Evolutionary conservation across 2,888 invertebrate species (phyloP).

Genomic region (Oligia strigilis): DNA sequence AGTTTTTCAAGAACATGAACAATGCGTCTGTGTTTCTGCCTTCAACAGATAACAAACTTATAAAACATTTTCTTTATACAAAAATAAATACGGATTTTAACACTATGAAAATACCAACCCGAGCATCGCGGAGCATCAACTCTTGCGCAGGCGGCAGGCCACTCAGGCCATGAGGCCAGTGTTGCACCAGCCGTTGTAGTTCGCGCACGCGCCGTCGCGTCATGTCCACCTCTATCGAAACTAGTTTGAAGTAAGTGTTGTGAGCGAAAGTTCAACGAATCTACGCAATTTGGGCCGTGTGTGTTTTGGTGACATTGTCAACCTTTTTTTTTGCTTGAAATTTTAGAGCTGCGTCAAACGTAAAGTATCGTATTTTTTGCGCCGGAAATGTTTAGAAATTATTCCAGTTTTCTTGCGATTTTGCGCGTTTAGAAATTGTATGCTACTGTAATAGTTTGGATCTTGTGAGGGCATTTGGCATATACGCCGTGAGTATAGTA

Average conservation of each 20-base stretch:
- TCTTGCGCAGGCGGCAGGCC: conserved; percentile 58
- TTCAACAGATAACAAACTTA: not conserved
- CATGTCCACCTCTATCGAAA: conserved; percentile 86
- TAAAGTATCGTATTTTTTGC: conserved; percentile 36
- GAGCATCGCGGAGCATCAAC: conserved; percentile 52
- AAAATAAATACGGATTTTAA: conserved; percentile 30
- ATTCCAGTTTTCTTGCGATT: conserved; percentile 58
- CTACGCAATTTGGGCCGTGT: conserved; percentile 60
- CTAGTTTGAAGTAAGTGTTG: conserved; percentile 85
- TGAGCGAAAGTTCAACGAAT: conserved; percentile 76
- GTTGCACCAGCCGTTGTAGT: conserved; percentile 54
- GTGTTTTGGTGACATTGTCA: conserved; percentile 55
- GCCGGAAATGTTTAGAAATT: conserved; percentile 46
- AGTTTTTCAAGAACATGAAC: conserved; percentile 1
- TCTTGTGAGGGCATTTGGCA: conserved; percentile 11
- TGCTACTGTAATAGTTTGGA: conserved; percentile 22
- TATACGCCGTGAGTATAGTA: conserved; percentile 17
- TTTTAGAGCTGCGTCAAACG: not conserved
- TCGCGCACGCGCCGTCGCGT: conserved; percentile 58
- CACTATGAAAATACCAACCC: conserved; percentile 29
- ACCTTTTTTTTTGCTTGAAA: conserved; percentile 12
- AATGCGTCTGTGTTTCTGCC: not conserved
- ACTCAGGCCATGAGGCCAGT: conserved; percentile 73
- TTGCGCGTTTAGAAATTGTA: conserved; percentile 46
- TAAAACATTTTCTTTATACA: not conserved